Conservation (phyloP, 2,888 invertebrate genomes). For the Neria commutata region DNA sequence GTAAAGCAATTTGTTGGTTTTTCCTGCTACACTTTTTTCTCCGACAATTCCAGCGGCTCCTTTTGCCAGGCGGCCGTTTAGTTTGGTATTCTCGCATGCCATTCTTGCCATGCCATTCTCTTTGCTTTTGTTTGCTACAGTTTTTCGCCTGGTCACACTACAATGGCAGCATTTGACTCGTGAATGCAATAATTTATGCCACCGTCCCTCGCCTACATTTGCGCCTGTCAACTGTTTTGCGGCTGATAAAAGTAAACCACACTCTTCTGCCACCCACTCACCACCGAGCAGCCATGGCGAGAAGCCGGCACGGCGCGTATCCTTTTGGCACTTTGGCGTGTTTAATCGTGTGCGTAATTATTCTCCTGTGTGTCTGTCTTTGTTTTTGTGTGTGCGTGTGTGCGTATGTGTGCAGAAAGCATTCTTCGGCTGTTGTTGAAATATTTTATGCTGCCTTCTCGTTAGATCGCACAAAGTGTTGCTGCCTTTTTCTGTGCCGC, state of each 20-base stretch:
- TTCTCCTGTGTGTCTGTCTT: slow-evolving; percentile 36
- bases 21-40: not conserved
- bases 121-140: slow-evolving; percentile 19
- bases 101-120: not conserved
- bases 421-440: slow-evolving; percentile 21
- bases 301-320: slow-evolving; percentile 25
- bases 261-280: slow-evolving; percentile 6
- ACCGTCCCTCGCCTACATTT: slow-evolving; percentile 29
- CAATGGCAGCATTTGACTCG: slow-evolving; percentile 11
- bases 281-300: not conserved
- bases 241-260: slow-evolving; percentile 55
- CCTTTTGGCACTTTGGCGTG: slow-evolving; percentile 36
- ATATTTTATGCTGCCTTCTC: slow-evolving; percentile 29
- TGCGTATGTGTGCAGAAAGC: slow-evolving; percentile 14
- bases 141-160: slow-evolving; percentile 2
- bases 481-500: slow-evolving; percentile 4
- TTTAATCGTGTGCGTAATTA: slow-evolving; percentile 60
- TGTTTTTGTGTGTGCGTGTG: slow-evolving; percentile 2
- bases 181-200: slow-evolving; percentile 19
- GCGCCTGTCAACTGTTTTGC: slow-evolving; percentile 53
- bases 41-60: not conserved
- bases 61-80: not conserved
- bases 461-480: slow-evolving; percentile 5
- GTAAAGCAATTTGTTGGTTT: slow-evolving; percentile 45
- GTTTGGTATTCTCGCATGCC: not conserved